phyloP scores from a whole-genome alignment of 1,140 invertebrate species.

The Microplitis demolitor region DNA sequence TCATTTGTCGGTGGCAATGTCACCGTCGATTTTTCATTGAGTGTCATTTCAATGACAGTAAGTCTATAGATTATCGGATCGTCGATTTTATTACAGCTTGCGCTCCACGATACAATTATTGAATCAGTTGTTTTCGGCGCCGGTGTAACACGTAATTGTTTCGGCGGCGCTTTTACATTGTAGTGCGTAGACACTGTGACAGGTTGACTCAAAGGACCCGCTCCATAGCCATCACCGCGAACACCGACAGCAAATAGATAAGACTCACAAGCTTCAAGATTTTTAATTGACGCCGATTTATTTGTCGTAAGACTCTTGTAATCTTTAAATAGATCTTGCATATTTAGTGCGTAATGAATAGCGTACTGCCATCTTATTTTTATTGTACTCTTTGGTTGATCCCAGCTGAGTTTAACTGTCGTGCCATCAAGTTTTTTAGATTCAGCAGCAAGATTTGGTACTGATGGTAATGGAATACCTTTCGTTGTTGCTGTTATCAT shows the following conservation, averaged over 20 bases:
- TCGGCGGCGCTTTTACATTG: conserved; percentile 67
- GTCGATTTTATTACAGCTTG: conserved; percentile 62
- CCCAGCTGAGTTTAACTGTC: conserved; percentile 71
- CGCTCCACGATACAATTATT: conserved; percentile 62
- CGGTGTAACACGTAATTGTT: conserved; percentile 56
- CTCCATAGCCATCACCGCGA: conserved; percentile 63
- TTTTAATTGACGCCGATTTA: conserved; percentile 64
- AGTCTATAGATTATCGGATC: conserved; percentile 66
- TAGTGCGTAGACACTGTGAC: conserved; percentile 67
- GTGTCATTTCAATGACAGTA: conserved; percentile 62
- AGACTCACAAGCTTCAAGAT: conserved; percentile 73
- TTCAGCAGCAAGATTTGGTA: conserved; percentile 60
- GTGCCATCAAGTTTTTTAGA: conserved; percentile 66
- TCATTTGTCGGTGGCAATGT: conserved; percentile 57
- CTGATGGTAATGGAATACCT: conserved; percentile 63
- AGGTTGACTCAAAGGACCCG: conserved; percentile 68
- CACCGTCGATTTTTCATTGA: conserved; percentile 56
- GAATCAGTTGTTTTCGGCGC: conserved; percentile 58
- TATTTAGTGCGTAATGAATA: conserved; percentile 66
- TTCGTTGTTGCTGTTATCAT: conserved; percentile 61
- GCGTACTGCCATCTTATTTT: conserved; percentile 69
- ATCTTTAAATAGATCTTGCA: conserved; percentile 61
- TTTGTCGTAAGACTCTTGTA: conserved; percentile 64
- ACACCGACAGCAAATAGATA: conserved; percentile 78
- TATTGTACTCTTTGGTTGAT: conserved; percentile 61